These are phyloP conservation scores for Schizopygopsis malacanthus DNA, from an alignment of 2,797 vertebrate species.

Conservation along the genomic window DNA sequence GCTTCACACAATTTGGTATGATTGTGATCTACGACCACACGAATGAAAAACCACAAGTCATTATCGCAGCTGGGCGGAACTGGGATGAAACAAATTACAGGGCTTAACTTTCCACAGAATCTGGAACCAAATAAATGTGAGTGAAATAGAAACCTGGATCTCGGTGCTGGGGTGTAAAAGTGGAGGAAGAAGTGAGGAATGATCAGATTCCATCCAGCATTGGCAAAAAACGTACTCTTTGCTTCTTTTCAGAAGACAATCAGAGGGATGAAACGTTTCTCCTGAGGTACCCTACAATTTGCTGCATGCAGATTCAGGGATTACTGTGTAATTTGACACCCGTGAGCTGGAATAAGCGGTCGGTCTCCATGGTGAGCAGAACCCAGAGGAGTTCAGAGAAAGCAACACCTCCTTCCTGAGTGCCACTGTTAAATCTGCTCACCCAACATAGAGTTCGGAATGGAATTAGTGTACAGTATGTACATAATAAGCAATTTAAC, in stretches of 20 bases:
- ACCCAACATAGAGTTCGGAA: constrained; percentile 22
- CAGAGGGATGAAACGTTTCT: not conserved
- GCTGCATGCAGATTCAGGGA: constrained; percentile 13
- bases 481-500: constrained; percentile 48
- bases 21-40: constrained; percentile 56
- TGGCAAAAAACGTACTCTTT: not conserved
- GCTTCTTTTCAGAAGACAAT: constrained; percentile 18
- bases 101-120: constrained; percentile 43
- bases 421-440: constrained; percentile 26
- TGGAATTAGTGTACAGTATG: constrained; percentile 31
- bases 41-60: constrained; percentile 49
- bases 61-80: constrained; percentile 39
- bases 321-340: constrained; percentile 40
- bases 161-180: not conserved
- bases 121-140: constrained; percentile 34
- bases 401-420: not conserved
- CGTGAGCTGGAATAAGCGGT: constrained; percentile 20
- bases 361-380: constrained; percentile 30
- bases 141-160: constrained; percentile 21
- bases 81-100: constrained; percentile 51
- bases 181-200: constrained; percentile 6
- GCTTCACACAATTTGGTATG: constrained; percentile 46
- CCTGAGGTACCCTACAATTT: constrained; percentile 11
- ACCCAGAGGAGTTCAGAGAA: constrained; percentile 18
- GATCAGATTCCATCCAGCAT: constrained; percentile 18